phyloP scores from a whole-genome alignment of 1,140 invertebrate species.

The Neodiprion fabricii region DNA sequence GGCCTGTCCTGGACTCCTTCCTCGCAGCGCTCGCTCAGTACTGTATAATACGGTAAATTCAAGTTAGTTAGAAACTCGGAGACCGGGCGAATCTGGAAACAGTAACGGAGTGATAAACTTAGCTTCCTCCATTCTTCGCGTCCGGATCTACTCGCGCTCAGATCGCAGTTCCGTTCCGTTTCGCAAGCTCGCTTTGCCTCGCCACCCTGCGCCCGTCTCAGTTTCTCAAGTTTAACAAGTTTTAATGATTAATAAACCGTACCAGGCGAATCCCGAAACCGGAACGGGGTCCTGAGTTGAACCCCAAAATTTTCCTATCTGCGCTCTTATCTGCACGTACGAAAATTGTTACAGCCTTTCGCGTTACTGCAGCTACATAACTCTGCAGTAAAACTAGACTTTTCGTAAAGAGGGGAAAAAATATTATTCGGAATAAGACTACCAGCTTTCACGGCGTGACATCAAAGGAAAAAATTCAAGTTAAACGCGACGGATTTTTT shows the following conservation, averaged over 20 bases:
- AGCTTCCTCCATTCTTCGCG: neutral
- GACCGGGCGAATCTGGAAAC: neutral
- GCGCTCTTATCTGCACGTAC: no score
- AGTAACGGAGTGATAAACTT: conserved; percentile 2
- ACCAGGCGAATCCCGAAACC: neutral
- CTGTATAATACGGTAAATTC: conserved; percentile 2
- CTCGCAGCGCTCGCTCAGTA: neutral
- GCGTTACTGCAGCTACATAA: no score
- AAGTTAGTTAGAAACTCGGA: conserved; percentile 5
- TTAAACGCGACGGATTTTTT: neutral
- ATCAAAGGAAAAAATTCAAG: no score
- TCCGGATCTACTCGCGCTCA: no score
- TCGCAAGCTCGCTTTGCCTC: neutral
- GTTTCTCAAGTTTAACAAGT: neutral
- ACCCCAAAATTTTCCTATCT: no score
- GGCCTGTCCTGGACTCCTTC: neutral
- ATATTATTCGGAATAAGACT: no score
- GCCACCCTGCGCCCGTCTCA: neutral
- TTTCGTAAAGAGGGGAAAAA: no score
- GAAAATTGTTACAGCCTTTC: no score
- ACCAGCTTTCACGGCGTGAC: no score
- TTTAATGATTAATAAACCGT: conserved; percentile 2
- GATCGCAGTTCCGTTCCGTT: neutral
- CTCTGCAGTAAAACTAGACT: no score
- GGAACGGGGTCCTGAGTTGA: neutral